A percentile compares a stretch with the other conserved stretches of the same genome.
phyloP scores from a whole-genome alignment of 2,797 vertebrate genomes.

The Gymnothorax reevesii region DNA sequence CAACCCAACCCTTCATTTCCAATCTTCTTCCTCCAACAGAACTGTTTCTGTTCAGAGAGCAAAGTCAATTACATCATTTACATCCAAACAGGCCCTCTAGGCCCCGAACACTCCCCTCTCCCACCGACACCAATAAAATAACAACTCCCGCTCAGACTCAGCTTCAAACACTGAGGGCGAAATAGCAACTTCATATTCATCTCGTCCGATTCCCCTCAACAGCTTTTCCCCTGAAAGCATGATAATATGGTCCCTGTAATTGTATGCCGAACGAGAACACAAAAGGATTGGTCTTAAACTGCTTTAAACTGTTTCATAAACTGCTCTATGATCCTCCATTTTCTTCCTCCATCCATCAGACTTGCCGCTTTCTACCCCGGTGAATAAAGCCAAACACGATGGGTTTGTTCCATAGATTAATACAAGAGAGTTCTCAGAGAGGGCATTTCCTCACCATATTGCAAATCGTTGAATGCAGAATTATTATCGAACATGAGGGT shows the following conservation, averaged over 20 bases:
- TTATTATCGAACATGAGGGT: too few relatives aligned
- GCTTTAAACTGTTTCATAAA: neutral
- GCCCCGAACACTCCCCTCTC: constrained; percentile 35
- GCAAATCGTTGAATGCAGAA: too few relatives aligned
- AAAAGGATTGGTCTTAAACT: neutral
- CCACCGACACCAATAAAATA: constrained; percentile 4
- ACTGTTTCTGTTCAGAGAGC: neutral
- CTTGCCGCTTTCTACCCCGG: too few relatives aligned
- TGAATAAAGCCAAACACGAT: too few relatives aligned
- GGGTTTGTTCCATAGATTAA: too few relatives aligned
- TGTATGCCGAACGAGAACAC: neutral
- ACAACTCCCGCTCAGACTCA: constrained; percentile 28
- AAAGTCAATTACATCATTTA: constrained; percentile 54
- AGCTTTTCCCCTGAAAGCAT: neutral
- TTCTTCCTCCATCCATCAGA: too few relatives aligned
- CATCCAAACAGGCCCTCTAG: constrained; percentile 56
- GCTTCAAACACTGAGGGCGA: constrained; percentile 37
- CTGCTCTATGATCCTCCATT: neutral
- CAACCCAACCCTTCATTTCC: neutral
- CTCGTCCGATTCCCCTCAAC: neutral
- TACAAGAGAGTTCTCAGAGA: too few relatives aligned
- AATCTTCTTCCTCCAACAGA: neutral
- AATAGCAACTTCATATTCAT: constrained; percentile 13
- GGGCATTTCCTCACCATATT: too few relatives aligned
- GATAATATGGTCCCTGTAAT: neutral